Conservation (phyloP, 2,888 invertebrate species). For the Caenorhabditis macrosperma region DNA sequence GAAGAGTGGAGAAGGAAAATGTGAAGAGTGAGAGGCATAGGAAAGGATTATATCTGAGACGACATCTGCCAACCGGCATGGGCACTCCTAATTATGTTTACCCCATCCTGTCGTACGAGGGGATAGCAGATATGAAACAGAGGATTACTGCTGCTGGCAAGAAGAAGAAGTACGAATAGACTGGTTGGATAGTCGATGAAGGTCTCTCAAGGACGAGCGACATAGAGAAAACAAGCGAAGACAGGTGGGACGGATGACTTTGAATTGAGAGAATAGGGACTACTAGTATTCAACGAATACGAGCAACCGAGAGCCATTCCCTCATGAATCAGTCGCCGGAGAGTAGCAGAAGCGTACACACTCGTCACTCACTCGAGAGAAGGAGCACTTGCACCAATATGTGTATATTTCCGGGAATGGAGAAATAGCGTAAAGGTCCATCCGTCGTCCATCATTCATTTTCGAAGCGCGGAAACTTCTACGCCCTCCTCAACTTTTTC, state of each 20-base stretch:
- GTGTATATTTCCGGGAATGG: constrained; percentile 46
- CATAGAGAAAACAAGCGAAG: constrained; percentile 8
- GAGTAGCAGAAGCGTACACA: constrained; percentile 32
- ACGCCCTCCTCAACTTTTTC: constrained; percentile 36
- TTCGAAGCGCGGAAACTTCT: constrained; percentile 25
- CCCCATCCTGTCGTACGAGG: constrained; percentile 19
- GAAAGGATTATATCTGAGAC: constrained; percentile 47
- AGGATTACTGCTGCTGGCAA: constrained; percentile 37
- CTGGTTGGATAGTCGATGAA: constrained; percentile 30
- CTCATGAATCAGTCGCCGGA: constrained; percentile 29
- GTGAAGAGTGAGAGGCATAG: constrained; percentile 1
- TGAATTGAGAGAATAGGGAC: constrained; percentile 8
- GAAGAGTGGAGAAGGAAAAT: not conserved
- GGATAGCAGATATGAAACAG: constrained; percentile 21
- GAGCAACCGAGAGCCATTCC: constrained; percentile 12
- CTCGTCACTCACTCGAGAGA: constrained; percentile 44
- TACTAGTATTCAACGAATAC: constrained; percentile 23
- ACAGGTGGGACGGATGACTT: constrained; percentile 37
- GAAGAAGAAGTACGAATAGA: constrained; percentile 9
- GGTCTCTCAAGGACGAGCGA: constrained; percentile 33
- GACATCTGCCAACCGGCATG: constrained; percentile 30
- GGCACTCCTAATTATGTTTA: constrained; percentile 36
- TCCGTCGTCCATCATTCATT: constrained; percentile 36
- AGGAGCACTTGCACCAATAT: constrained; percentile 43
- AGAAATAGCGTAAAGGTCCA: constrained; percentile 32